These are phyloP conservation scores for Drosophila dunni DNA, from an alignment of 1,140 invertebrate genomes.

Conservation along the genomic window DNA sequence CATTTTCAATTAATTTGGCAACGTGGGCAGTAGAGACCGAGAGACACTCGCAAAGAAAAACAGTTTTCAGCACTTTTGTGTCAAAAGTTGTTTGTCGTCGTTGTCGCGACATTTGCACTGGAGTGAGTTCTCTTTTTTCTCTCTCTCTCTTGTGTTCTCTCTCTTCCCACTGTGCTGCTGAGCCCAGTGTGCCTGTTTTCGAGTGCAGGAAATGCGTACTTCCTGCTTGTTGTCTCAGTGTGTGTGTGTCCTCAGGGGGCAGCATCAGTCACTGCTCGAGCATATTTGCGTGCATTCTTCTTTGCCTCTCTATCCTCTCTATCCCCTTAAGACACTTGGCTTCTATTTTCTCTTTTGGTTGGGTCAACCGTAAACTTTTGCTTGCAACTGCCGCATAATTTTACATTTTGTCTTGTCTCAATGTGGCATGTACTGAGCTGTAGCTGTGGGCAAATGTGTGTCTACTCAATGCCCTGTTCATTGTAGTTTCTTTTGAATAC, in stretches of 20 bases:
- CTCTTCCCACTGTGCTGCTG: neutral
- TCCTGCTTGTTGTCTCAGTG: slow-evolving; percentile 73
- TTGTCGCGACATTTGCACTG: slow-evolving; percentile 75
- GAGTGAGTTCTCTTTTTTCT: slow-evolving; percentile 2
- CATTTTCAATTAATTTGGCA: slow-evolving; percentile 80
- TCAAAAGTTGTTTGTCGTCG: slow-evolving; percentile 71
- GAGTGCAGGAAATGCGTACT: slow-evolving; percentile 79
- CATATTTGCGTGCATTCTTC: slow-evolving; percentile 68
- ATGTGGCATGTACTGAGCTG: slow-evolving; percentile 20
- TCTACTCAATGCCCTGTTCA: slow-evolving; percentile 60
- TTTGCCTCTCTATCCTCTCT: slow-evolving; percentile 4
- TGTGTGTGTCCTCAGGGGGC: slow-evolving; percentile 27
- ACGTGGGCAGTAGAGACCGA: slow-evolving; percentile 26
- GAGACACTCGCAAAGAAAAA: slow-evolving; percentile 60
- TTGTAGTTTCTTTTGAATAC: slow-evolving; percentile 8
- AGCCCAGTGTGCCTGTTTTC: slow-evolving; percentile 25
- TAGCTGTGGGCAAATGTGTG: slow-evolving; percentile 29
- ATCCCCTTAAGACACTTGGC: slow-evolving; percentile 52
- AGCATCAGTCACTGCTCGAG: slow-evolving; percentile 52
- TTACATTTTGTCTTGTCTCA: slow-evolving; percentile 61
- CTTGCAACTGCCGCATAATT: slow-evolving; percentile 77
- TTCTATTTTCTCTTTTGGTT: slow-evolving; percentile 11
- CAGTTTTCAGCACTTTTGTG: slow-evolving; percentile 79
- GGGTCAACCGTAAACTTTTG: slow-evolving; percentile 72
- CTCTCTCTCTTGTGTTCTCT: slow-evolving; percentile 9